Conservation (phyloP, 2,888 invertebrate species). For the Habroteleia sp. region DNA sequence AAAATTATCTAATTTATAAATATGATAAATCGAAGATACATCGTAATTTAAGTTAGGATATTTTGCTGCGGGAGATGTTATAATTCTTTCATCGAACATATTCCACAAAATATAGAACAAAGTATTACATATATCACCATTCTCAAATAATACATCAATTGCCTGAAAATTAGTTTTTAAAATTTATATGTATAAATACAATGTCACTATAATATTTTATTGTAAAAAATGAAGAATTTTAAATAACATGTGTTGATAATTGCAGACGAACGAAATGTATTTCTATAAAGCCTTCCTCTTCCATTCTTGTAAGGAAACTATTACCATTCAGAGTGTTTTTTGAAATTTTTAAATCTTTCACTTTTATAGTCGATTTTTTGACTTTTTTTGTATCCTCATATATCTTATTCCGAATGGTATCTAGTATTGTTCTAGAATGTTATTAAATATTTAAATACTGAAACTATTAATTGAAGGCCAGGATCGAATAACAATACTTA, state of each 20-base stretch:
- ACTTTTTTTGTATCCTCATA: neutral
- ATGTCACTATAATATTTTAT: no score
- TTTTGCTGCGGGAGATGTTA: conserved; percentile 66
- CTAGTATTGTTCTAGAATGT: conserved; percentile 15
- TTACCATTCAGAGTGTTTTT: conserved; percentile 61
- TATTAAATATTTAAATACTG: no score
- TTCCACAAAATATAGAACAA: conserved; percentile 71
- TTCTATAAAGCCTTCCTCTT: conserved; percentile 72
- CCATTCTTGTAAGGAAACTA: no score
- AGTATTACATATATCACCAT: conserved; percentile 63
- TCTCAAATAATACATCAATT: conserved; percentile 61
- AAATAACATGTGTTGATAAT: conserved; percentile 70
- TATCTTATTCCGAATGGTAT: conserved; percentile 4
- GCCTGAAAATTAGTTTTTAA: conserved; percentile 68
- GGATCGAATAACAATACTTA: no score
- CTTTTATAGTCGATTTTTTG: neutral
- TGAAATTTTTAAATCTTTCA: conserved; percentile 4
- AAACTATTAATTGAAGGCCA: no score
- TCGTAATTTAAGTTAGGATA: conserved; percentile 73
- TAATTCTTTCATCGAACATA: conserved; percentile 70
- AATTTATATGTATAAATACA: no score
- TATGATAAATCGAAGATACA: conserved; percentile 71
- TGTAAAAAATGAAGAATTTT: neutral
- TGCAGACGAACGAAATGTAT: conserved; percentile 71
- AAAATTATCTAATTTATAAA: conserved; percentile 70